Conservation (phyloP, 2,113 vertebrate species). For the Colinus virginianus region DNA sequence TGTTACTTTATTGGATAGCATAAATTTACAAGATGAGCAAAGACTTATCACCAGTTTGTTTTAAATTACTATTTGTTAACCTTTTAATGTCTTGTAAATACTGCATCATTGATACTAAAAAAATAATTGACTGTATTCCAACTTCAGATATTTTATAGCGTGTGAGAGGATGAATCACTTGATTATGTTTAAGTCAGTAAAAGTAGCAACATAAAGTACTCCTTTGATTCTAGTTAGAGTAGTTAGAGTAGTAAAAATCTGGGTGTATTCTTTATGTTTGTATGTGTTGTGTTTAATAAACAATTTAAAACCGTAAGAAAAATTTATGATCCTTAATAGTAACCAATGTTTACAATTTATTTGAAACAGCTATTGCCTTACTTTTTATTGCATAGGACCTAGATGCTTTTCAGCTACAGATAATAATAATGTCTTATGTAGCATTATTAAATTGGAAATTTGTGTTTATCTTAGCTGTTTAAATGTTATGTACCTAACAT, state of each 20-base stretch:
- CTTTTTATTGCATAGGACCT: background rate
- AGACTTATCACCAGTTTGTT: background rate
- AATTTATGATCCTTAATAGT: background rate
- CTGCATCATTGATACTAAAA: background rate
- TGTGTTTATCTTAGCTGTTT: background rate
- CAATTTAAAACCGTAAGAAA: background rate
- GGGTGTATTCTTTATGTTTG: background rate
- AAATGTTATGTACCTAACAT: background rate
- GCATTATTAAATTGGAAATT: background rate
- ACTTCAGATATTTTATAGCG: background rate
- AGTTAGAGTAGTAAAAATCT: background rate
- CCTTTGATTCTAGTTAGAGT: background rate
- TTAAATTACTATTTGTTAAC: constrained; percentile 24
- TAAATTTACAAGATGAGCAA: constrained; percentile 21
- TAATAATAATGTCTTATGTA: background rate
- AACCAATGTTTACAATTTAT: background rate
- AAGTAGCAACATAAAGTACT: background rate
- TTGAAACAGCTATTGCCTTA: background rate
- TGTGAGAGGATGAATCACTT: background rate
- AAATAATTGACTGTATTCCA: background rate
- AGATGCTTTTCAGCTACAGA: background rate
- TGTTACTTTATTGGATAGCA: background rate
- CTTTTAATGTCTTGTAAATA: background rate
- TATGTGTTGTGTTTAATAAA: background rate
- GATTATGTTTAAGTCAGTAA: background rate